A percentile compares a stretch with the other conserved stretches of the same genome.
Evolutionary conservation across 2,113 vertebrate species (phyloP).

Genomic region (Columba janthina): DNA sequence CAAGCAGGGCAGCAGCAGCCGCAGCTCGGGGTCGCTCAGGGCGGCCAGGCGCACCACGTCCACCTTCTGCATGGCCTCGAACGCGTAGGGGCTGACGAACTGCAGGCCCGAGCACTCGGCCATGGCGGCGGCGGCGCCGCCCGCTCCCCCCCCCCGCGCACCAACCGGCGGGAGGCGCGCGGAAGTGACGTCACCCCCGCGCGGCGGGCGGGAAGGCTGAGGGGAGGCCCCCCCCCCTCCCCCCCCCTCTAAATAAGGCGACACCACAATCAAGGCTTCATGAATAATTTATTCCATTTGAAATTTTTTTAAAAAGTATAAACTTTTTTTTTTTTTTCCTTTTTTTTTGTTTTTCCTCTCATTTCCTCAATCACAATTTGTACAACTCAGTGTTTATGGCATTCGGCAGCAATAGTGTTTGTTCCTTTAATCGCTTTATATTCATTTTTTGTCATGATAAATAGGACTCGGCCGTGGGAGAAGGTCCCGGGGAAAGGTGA

Average conservation of each 20-base stretch:
- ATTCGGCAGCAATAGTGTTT: slow-evolving; percentile 78
- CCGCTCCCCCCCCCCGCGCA: neutral
- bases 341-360: neutral
- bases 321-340: slow-evolving; percentile 56
- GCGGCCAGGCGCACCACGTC: slow-evolving; percentile 90
- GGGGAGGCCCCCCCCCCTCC: too few species aligned
- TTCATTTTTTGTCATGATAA: slow-evolving; percentile 33
- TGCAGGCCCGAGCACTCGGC: slow-evolving; percentile 85
- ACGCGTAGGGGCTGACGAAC: slow-evolving; percentile 93
- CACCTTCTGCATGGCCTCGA: slow-evolving; percentile 99
- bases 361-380: slow-evolving; percentile 80
- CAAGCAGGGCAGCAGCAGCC: slow-evolving; percentile 92
- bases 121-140: slow-evolving; percentile 65
- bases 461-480: neutral
- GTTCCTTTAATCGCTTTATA: slow-evolving; percentile 59
- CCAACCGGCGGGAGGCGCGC: neutral
- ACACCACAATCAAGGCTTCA: slow-evolving; percentile 71
- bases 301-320: slow-evolving; percentile 77
- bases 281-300: slow-evolving; percentile 83
- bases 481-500: neutral
- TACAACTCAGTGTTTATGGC: slow-evolving; percentile 82
- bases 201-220: neutral
- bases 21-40: slow-evolving; percentile 91
- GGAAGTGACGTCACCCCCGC: neutral
- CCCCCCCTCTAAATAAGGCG: neutral